Percentiles rank a stretch among this genome's conserved stretches.
Conservation (phyloP, 2,888 invertebrate species). For the Ephialtes manifestator region DNA sequence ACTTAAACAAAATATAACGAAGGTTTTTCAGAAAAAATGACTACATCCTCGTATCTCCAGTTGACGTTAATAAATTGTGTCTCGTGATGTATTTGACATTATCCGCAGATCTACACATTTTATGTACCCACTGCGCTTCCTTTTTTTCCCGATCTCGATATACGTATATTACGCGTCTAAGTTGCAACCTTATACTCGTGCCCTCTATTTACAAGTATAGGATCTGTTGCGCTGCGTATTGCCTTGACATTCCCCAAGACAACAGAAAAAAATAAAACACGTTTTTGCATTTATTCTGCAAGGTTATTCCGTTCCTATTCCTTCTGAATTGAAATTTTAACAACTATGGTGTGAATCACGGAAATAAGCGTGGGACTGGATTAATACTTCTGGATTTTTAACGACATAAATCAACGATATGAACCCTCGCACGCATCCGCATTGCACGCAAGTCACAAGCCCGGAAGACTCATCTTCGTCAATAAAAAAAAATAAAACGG, state of each 20-base stretch:
- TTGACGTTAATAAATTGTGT: neutral
- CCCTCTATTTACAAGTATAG: neutral
- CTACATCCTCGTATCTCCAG: neutral
- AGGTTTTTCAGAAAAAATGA: neutral
- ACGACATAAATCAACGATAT: neutral
- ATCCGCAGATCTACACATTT: neutral
- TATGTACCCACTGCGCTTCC: neutral
- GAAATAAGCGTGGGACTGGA: neutral
- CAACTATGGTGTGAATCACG: neutral
- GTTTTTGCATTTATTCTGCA: neutral
- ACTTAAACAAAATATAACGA: no score
- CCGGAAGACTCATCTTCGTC: neutral
- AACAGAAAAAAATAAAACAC: neutral
- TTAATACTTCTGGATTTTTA: neutral
- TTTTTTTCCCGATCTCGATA: neutral
- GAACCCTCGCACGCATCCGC: neutral
- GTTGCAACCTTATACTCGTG: neutral
- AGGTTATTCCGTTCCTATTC: neutral
- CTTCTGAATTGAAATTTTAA: neutral
- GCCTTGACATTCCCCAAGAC: slow-evolving; percentile 1
- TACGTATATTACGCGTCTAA: neutral
- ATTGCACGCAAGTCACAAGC: neutral
- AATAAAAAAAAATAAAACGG: neutral
- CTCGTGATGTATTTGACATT: neutral
- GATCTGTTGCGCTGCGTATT: neutral